Conservation (phyloP, 2,888 invertebrate species). For the Caenorhabditis sp. region DNA sequence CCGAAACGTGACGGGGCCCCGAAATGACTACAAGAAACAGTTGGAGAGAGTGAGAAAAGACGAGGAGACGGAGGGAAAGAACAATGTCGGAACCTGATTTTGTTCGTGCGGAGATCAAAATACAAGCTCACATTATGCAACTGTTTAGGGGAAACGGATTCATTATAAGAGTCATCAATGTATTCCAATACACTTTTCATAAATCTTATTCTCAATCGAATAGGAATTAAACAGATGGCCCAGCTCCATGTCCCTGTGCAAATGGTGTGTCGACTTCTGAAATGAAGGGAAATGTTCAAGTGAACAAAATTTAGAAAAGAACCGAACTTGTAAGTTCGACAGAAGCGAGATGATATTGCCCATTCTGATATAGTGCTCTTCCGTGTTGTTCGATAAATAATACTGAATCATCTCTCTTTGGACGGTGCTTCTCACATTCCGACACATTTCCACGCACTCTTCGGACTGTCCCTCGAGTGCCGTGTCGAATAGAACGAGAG, state of each 20-base stretch:
- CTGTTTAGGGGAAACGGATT: no score
- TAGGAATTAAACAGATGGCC: constrained; percentile 8
- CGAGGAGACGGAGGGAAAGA: not conserved
- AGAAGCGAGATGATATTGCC: constrained; percentile 20
- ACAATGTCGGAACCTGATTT: no score
- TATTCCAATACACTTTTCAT: not conserved
- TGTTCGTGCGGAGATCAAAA: no score
- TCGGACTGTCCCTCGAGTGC: constrained; percentile 28
- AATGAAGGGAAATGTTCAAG: not conserved
- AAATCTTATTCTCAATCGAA: not conserved
- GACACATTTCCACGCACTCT: not conserved
- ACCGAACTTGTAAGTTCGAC: constrained; percentile 13
- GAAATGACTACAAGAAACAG: constrained; percentile 8
- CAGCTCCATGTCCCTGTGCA: constrained; percentile 29
- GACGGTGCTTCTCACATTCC: constrained; percentile 10
- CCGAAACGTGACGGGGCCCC: constrained; percentile 4
- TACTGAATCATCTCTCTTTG: constrained; percentile 33
- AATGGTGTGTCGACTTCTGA: constrained; percentile 18
- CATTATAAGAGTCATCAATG: no score
- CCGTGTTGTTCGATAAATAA: not conserved
- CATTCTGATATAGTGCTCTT: constrained; percentile 15
- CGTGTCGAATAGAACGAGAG: constrained; percentile 22
- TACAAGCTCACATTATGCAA: no score
- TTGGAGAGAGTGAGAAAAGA: not conserved
- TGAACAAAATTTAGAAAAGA: not conserved